These are phyloP conservation scores for Gadopsis marmoratus DNA, from an alignment of 2,797 vertebrate species.

Conservation along the genomic window DNA sequence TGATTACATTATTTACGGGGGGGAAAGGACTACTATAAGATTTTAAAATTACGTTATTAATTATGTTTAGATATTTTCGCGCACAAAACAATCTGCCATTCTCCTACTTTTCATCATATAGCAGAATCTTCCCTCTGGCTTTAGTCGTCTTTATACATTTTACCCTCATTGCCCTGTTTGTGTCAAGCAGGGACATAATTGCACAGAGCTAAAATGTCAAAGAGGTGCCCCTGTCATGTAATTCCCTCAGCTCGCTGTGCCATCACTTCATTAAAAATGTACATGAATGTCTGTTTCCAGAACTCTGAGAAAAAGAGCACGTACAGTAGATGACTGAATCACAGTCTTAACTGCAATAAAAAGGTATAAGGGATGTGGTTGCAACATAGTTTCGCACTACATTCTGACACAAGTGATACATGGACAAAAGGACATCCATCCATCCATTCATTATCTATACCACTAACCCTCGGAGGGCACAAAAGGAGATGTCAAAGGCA, in stretches of 20 bases:
- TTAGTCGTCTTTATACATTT: not conserved
- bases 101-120: not conserved
- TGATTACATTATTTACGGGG: not conserved
- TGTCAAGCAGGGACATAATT: not conserved
- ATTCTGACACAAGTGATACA: not conserved
- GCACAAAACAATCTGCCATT: not conserved
- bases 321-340: not conserved
- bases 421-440: not conserved
- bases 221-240: constrained; percentile 5
- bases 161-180: not conserved
- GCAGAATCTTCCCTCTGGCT: not conserved
- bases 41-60: not conserved
- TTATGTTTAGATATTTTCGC: not conserved
- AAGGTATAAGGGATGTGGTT: not conserved
- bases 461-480: too few relatives aligned
- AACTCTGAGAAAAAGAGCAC: not conserved
- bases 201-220: not conserved
- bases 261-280: constrained; percentile 33
- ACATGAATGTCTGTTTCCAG: not conserved
- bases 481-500: not conserved
- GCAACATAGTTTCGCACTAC: not conserved
- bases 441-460: too few relatives aligned
- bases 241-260: not conserved
- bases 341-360: not conserved
- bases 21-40: not conserved